These are phyloP conservation scores for Nomada ruficornis DNA, from an alignment of 2,888 invertebrate species.

Conservation along the genomic window DNA sequence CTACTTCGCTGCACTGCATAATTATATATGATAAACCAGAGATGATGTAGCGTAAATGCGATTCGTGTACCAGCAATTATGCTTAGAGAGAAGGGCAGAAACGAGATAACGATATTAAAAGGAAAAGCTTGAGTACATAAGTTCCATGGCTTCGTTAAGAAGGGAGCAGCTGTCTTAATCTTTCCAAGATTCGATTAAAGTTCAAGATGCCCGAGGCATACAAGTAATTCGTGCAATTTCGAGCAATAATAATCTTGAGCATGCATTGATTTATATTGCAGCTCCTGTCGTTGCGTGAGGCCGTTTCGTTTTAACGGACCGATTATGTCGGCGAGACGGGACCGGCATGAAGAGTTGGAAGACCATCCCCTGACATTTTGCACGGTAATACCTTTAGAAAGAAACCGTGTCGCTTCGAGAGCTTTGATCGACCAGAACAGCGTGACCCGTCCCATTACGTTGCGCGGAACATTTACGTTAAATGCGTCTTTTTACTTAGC, in stretches of 20 bases:
- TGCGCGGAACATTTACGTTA: constrained; percentile 39
- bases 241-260: constrained; percentile 15
- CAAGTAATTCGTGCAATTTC: constrained; percentile 32
- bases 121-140: neutral
- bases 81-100: too few relatives aligned
- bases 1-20: neutral
- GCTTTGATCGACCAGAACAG: constrained; percentile 35
- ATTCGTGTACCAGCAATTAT: neutral
- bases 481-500: constrained; percentile 45
- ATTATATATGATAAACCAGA: constrained; percentile 20
- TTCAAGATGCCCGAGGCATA: neutral
- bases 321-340: constrained; percentile 37
- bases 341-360: neutral
- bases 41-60: neutral
- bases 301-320: constrained; percentile 21
- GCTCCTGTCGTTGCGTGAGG: constrained; percentile 67
- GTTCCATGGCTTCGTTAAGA: neutral
- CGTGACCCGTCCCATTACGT: constrained; percentile 34
- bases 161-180: neutral
- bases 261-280: constrained; percentile 64
- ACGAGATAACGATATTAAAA: neutral
- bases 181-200: constrained; percentile 26
- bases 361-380: constrained; percentile 30
- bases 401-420: constrained; percentile 29
- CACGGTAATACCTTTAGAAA: constrained; percentile 33